Evolutionary conservation across 2,888 invertebrate genomes (phyloP).

Genomic region (Penaeus monodon): DNA sequence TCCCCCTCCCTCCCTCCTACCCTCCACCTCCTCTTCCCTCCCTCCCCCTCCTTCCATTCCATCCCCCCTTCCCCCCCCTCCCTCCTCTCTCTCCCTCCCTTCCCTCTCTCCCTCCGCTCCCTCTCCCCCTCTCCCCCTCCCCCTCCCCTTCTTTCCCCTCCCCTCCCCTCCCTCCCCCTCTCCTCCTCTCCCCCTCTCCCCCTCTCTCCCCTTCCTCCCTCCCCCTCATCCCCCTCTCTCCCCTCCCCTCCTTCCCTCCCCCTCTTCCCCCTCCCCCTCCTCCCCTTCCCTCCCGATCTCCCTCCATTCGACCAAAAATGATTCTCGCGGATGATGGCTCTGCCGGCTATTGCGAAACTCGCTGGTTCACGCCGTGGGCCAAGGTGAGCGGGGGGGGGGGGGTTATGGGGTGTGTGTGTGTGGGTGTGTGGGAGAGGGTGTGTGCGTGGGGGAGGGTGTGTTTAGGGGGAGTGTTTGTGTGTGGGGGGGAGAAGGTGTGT

Average conservation of each 20-base stretch:
- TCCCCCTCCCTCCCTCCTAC: not conserved
- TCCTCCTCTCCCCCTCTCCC: not conserved
- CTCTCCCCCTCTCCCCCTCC: not conserved
- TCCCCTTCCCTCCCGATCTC: slow-evolving; percentile 73
- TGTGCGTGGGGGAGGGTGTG: too few relatives aligned
- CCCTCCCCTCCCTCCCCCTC: too few relatives aligned
- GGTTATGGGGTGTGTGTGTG: not conserved
- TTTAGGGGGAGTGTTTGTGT: too few relatives aligned
- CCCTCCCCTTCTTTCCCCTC: not conserved
- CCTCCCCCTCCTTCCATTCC: not conserved
- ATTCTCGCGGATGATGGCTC: slow-evolving; percentile 84
- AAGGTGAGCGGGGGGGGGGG: slow-evolving; percentile 74
- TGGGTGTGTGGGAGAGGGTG: too few relatives aligned
- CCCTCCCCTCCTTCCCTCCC: too few relatives aligned
- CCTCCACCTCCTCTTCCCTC: not conserved
- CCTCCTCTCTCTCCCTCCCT: not conserved
- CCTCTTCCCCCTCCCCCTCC: not conserved
- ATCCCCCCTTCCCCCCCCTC: not conserved
- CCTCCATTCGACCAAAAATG: slow-evolving; percentile 95
- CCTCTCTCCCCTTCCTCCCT: too few relatives aligned
- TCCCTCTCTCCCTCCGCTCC: not conserved
- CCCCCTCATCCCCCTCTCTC: not conserved
- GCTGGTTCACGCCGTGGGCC: slow-evolving; percentile 95
- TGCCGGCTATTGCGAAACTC: slow-evolving; percentile 92
- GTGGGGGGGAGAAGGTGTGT: too few relatives aligned